These are phyloP conservation scores for Atlantisia rogersi DNA, from an alignment of 2,113 vertebrate genomes.

Conservation along the genomic window DNA sequence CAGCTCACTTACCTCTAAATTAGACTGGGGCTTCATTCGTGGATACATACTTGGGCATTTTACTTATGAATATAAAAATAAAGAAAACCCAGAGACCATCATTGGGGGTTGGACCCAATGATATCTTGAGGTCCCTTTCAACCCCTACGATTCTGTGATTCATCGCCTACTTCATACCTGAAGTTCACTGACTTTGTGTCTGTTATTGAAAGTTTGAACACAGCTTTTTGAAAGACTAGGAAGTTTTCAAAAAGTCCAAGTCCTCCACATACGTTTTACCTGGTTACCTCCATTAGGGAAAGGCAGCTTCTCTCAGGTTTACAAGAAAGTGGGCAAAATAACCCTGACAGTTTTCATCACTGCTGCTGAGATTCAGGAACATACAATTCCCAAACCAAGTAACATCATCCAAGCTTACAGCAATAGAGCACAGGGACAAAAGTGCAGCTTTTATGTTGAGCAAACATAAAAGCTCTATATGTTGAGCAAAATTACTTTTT, in stretches of 20 bases:
- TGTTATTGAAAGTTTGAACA: not conserved
- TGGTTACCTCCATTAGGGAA: not conserved
- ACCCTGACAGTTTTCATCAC: not conserved
- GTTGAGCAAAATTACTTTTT: not conserved
- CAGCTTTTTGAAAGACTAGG: not conserved
- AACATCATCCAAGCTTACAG: not conserved
- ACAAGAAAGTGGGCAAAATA: not conserved
- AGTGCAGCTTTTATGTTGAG: not conserved
- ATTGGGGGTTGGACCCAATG: too few species aligned
- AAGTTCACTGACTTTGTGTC: not conserved
- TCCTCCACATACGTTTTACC: not conserved
- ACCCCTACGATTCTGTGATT: too few species aligned
- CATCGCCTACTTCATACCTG: not conserved
- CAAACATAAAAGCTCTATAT: too few species aligned
- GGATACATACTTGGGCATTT: not conserved
- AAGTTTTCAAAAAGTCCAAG: not conserved
- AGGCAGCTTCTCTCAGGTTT: not conserved
- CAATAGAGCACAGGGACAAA: accelerated
- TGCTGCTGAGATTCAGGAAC: not conserved
- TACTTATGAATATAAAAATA: not conserved
- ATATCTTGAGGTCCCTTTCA: too few species aligned
- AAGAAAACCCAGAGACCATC: not conserved
- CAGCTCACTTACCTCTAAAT: not conserved
- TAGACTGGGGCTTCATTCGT: not conserved
- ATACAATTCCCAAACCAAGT: not conserved